Percentiles rank a stretch among this genome's conserved stretches.
Evolutionary conservation across 92 coral and sea anemone genomes (phyloP).

Genomic region (Ricordea florida): DNA sequence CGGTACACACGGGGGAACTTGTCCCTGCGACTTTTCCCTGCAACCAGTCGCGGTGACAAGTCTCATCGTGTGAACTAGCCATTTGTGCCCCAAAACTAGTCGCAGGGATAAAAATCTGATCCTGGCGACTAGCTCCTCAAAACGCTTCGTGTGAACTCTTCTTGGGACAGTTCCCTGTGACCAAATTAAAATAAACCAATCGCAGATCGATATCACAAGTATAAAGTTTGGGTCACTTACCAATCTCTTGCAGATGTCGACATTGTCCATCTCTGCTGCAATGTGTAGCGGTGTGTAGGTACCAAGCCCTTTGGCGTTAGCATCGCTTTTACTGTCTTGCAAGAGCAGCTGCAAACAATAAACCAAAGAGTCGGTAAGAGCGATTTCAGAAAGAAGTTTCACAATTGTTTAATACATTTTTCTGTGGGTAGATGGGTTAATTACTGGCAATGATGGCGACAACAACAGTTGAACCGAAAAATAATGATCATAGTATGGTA

Average conservation of each 20-base stretch:
- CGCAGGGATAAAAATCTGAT: neutral
- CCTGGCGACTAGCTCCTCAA: neutral
- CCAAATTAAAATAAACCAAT: neutral
- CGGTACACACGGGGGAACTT: no score
- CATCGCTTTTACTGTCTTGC: conserved; percentile 49
- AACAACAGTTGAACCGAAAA: no score
- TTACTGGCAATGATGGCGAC: no score
- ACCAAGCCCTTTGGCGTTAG: conserved; percentile 71
- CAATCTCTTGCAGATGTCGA: conserved; percentile 66
- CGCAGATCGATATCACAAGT: no score
- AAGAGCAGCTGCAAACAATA: conserved; percentile 43
- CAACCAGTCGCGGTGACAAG: no score
- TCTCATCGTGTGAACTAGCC: no score
- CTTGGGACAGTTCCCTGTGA: neutral
- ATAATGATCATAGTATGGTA: no score
- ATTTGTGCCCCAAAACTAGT: no score
- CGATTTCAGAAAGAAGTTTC: neutral
- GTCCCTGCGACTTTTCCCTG: no score
- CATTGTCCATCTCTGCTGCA: conserved; percentile 78
- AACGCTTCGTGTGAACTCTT: neutral
- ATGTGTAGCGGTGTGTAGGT: conserved; percentile 81
- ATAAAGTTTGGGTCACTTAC: no score
- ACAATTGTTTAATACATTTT: no score
- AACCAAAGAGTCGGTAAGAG: neutral
- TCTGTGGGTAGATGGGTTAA: no score